Evolutionary conservation across 2,888 invertebrate species (phyloP).

Genomic region (Tetropium fuscum): DNA sequence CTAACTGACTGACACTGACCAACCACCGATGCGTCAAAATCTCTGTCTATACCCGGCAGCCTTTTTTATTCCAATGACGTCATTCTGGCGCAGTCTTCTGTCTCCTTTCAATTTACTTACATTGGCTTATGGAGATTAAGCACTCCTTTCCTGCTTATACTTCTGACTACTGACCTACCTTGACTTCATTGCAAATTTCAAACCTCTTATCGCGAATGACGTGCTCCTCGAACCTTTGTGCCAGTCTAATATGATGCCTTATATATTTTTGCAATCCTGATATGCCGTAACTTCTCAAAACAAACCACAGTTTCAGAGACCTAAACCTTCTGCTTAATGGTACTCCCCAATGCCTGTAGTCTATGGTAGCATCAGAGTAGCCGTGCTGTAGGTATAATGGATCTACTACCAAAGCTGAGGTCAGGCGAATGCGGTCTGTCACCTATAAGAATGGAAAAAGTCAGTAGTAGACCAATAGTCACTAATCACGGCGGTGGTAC

Average conservation of each 20-base stretch:
- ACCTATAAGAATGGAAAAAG: slow-evolving; percentile 71
- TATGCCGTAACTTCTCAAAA: slow-evolving; percentile 93
- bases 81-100: no score
- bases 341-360: slow-evolving; percentile 98
- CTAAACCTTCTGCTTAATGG: slow-evolving; percentile 95
- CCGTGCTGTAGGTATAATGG: slow-evolving; percentile 98
- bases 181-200: slow-evolving; percentile 92
- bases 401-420: slow-evolving; percentile 97
- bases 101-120: no score
- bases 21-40: no score
- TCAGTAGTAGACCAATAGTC: no score
- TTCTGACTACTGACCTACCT: no score
- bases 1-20: no score
- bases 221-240: slow-evolving; percentile 87
- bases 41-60: no score
- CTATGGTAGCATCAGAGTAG: slow-evolving; percentile 91
- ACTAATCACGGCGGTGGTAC: no score
- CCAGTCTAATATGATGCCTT: slow-evolving; percentile 89
- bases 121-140: no score
- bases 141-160: no score
- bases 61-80: no score
- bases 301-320: slow-evolving; percentile 98
- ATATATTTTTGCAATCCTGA: slow-evolving; percentile 94
- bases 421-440: slow-evolving; percentile 68
- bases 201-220: slow-evolving; percentile 88